Evolutionary conservation across 2,888 invertebrate species (phyloP).

Genomic region (Cyrtodaria siliqua): DNA sequence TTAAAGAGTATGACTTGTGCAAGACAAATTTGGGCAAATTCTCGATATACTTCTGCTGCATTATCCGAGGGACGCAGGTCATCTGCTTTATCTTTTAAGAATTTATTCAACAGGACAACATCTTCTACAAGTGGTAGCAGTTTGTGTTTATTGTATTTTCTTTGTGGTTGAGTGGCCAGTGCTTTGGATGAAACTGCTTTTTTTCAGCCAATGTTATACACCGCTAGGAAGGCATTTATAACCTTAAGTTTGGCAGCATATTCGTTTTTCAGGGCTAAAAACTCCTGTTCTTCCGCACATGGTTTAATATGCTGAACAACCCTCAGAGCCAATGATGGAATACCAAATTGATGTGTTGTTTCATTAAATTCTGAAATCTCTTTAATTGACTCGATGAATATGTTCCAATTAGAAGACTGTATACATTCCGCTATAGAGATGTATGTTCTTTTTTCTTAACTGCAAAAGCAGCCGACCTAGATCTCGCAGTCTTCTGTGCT

Average conservation of each 20-base stretch:
- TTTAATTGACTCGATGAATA: too few species aligned
- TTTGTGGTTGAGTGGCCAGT: background rate
- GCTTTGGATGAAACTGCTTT: conserved; percentile 1
- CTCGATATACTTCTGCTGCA: too few species aligned
- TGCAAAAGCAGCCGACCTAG: too few species aligned
- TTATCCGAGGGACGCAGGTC: background rate
- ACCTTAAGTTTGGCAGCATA: background rate
- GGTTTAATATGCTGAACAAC: conserved; percentile 3
- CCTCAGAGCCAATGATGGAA: conserved; percentile 1
- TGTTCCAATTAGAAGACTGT: too few species aligned
- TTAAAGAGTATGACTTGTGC: conserved; percentile 49
- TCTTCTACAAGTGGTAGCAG: conserved; percentile 20
- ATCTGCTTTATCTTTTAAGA: background rate
- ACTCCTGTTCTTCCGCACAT: conserved; percentile 3
- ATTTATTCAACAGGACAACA: conserved; percentile 7
- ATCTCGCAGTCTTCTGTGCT: too few species aligned
- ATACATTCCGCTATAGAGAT: too few species aligned
- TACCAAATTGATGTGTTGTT: too few species aligned
- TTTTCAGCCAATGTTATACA: conserved; percentile 12
- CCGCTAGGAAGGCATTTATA: background rate
- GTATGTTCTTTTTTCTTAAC: too few species aligned
- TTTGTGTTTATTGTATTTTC: conserved; percentile 9
- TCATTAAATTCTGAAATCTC: too few species aligned
- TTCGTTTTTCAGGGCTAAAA: conserved; percentile 1
- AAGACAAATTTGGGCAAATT: conserved; percentile 23